Evolutionary conservation across 2,797 vertebrate genomes (phyloP), one percentile per base, ranked within the genome.

Genomic region (Pangasius larnaudii): DNA sequence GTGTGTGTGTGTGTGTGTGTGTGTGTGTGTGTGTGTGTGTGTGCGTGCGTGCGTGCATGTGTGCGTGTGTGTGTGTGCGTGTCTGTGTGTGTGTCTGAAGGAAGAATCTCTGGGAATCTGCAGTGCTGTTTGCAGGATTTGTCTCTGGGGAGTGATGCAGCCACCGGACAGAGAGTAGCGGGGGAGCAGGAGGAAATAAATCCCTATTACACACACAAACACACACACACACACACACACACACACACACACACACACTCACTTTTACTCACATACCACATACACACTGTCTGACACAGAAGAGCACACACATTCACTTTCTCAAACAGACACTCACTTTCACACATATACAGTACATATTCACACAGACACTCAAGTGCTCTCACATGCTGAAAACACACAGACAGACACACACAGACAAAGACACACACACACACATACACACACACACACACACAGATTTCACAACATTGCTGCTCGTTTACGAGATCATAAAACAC

Each of bases 401-500:
- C 67, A 49, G 42, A 75, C 33, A 58, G 49, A 33, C 69, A 19
- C 72, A 30, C 14, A 53, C 46, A 10, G 46, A 49, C 46, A 49
- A 10, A 67, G 33, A 53, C 78, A 74, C 42, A 95, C 94, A 95
- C 94, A 95, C 89, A n/a, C n/a, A n/a, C n/a, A n/a, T n/a, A 89
- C 87, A 61, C 63, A 71, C 53, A 78, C 91, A 91, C 93, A 92
- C 91, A 94, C 91, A 95, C 93, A 94, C 93, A 95, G 93, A 94
- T 96, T 96, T 95, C 95, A 95, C 95, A 95, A 96, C 94, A 95
- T 95, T 93, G 83, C 94, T 94, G 94, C 93, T 95, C 93, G 91
- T 96, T 96, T 96, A 96, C 93, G 93, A 95, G 94, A 95, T 93
- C 95, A 95, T 96, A 96, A 96, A 96, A 96, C 95, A 96, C 91